Conservation (phyloP, 1,140 invertebrate species). For the Drosophila aff. region DNA sequence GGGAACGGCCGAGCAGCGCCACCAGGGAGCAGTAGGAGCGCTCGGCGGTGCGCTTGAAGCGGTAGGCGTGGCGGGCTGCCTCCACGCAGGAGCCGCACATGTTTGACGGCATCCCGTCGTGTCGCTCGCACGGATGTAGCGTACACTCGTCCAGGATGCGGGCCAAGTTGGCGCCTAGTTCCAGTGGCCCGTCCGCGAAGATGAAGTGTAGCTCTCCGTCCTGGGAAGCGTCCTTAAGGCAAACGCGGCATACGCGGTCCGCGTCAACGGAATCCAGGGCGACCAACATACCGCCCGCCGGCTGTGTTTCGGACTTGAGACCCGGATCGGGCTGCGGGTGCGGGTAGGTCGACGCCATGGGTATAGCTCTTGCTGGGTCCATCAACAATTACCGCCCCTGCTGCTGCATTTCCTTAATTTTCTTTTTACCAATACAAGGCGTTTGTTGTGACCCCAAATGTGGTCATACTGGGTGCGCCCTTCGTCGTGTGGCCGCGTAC, state of each 20-base stretch:
- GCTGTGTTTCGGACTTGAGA: constrained; percentile 6
- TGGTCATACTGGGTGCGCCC: constrained; percentile 26
- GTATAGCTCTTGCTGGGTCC: constrained; percentile 13
- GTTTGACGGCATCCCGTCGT: constrained; percentile 67
- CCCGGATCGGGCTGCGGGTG: constrained; percentile 9
- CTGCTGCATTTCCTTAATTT: constrained; percentile 37
- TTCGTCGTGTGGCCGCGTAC: not conserved
- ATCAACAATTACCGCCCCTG: constrained; percentile 33
- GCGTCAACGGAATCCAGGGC: constrained; percentile 41
- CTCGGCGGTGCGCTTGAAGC: constrained; percentile 71
- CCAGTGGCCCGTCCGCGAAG: constrained; percentile 67
- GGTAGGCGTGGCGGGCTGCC: constrained; percentile 67
- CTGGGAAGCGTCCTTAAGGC: constrained; percentile 57
- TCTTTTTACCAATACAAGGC: constrained; percentile 31
- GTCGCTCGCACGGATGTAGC: constrained; percentile 60
- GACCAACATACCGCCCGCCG: constrained; percentile 9
- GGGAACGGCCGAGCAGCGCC: constrained; percentile 47
- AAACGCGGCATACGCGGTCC: constrained; percentile 75
- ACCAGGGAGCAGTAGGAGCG: constrained; percentile 69
- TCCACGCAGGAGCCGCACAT: constrained; percentile 70
- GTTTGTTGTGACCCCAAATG: constrained; percentile 23
- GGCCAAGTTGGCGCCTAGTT: constrained; percentile 64
- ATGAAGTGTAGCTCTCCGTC: constrained; percentile 66
- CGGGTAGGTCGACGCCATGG: constrained; percentile 36
- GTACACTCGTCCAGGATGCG: constrained; percentile 77